phyloP scores from a whole-genome alignment of 2,113 vertebrate species.

The Lethenteron reissneri region DNA sequence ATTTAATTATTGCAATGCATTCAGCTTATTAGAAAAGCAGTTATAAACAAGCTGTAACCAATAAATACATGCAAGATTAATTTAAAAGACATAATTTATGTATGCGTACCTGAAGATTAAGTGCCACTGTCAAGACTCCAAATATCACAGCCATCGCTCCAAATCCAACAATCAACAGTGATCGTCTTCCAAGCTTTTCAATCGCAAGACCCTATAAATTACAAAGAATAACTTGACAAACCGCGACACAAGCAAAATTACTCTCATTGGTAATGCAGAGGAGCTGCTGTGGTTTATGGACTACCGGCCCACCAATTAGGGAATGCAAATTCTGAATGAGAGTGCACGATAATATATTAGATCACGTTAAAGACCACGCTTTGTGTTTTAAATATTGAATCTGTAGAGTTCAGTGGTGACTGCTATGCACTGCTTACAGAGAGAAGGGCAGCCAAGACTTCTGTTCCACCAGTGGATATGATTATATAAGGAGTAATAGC shows the following conservation, averaged over 20 bases:
- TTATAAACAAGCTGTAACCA: neutral
- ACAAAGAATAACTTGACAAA: neutral
- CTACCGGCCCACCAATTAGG: too few species aligned
- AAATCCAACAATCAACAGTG: conserved; percentile 68
- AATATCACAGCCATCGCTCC: conserved; percentile 56
- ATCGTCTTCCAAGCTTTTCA: conserved; percentile 47
- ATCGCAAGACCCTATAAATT: conserved; percentile 43
- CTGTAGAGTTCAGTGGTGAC: too few species aligned
- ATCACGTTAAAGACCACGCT: too few species aligned
- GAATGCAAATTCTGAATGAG: too few species aligned
- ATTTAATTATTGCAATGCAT: neutral
- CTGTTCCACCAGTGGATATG: conserved; percentile 49
- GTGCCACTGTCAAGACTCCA: conserved; percentile 41
- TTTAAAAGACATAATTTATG: neutral
- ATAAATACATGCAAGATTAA: neutral
- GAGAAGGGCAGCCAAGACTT: conserved; percentile 48
- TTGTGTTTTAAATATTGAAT: too few species aligned
- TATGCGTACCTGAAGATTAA: conserved; percentile 50
- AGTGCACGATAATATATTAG: too few species aligned
- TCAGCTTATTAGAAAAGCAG: neutral
- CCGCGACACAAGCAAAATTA: conserved; percentile 6
- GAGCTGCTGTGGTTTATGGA: neutral
- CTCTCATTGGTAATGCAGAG: conserved; percentile 7
- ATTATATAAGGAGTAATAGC: conserved; percentile 54
- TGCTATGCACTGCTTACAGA: conserved; percentile 41